Base-by-base conservation (phyloP, 2,888 invertebrate species). In the Idaea biselata region DNA sequence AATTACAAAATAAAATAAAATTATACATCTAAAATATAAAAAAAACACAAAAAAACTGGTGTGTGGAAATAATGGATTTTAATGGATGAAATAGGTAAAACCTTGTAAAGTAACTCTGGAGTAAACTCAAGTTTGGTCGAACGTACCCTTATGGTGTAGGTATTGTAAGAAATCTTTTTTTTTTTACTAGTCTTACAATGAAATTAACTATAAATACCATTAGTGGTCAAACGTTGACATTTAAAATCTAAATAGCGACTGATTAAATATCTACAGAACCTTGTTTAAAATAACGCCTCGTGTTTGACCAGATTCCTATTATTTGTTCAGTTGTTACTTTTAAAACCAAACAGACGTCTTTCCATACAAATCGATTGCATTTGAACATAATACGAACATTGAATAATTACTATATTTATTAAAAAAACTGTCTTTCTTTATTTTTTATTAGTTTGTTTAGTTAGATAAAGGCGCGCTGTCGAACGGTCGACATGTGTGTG, bases 391-490 rank as follows among this genome's bases (percentile, higher is more conserved):
- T 25, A 44, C 44, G 5, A 44, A 44, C 44, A 44, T 44, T 44
- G 33, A 44, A 44, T 14, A 2, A 44, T 1, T 14, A 44, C 14
- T 14, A 0, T 11, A 32, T 44, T 44, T 44, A 44, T 11, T 44
- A 7, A 44, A 44, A 44, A 44, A 44, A 44, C 44, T 44, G 44
- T 44, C 14, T 44, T 44, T 44, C 44, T 44, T 44, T 44, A 44
- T 44, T 44, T 25, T 17, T 14, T 18, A 17, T 58, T 58, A 11
- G 18, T 58, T 58, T 18, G 32, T 31, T 25, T 33, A 7, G n/a
- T 58, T 58, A 58, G 18, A 58, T 25, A 58, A 18, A 58, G 17
- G 32, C 31, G 58, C 18, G 32, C 44, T 16, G 17, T 8, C 8
- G 25, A 32, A 33, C 32, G 1, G 58, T 44, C 32, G 44, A 58